These are phyloP conservation scores for Sorex fumeus DNA, from an alignment of 2,113 vertebrate genomes.

Conservation along the genomic window DNA sequence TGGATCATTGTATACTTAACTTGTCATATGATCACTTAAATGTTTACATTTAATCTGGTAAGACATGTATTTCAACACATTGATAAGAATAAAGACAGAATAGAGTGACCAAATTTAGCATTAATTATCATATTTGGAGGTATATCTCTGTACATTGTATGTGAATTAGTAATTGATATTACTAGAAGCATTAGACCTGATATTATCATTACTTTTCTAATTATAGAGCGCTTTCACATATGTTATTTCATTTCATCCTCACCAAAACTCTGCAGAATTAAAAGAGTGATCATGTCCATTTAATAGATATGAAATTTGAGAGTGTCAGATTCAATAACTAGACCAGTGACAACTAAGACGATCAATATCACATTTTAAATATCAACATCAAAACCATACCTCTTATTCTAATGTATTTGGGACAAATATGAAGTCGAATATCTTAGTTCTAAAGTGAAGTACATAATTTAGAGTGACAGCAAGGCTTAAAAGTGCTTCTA, in stretches of 20 bases:
- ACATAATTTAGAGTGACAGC: slow-evolving; percentile 34
- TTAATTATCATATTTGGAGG: background rate
- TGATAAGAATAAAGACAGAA: slow-evolving; percentile 15
- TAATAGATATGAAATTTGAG: slow-evolving; percentile 31
- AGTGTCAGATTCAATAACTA: slow-evolving; percentile 30
- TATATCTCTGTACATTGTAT: background rate
- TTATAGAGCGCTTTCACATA: slow-evolving; percentile 40
- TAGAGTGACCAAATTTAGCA: background rate
- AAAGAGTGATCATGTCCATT: slow-evolving; percentile 34
- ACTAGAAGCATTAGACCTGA: slow-evolving; percentile 6
- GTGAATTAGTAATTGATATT: slow-evolving; percentile 1
- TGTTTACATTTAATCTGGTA: background rate
- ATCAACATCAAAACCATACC: background rate
- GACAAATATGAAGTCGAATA: slow-evolving; percentile 22
- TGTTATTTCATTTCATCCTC: background rate
- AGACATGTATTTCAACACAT: slow-evolving; percentile 22
- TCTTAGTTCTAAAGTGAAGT: slow-evolving; percentile 51
- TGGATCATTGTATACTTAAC: slow-evolving; percentile 35
- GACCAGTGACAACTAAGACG: slow-evolving; percentile 18
- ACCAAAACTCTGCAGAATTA: background rate
- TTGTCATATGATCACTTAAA: slow-evolving; percentile 52
- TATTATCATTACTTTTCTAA: slow-evolving; percentile 15
- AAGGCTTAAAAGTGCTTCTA: slow-evolving; percentile 26
- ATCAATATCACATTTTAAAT: background rate
- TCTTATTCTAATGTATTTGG: slow-evolving; percentile 10